Conservation (phyloP, 2,113 vertebrate genomes). For the Cyanoliseus patagonus region DNA sequence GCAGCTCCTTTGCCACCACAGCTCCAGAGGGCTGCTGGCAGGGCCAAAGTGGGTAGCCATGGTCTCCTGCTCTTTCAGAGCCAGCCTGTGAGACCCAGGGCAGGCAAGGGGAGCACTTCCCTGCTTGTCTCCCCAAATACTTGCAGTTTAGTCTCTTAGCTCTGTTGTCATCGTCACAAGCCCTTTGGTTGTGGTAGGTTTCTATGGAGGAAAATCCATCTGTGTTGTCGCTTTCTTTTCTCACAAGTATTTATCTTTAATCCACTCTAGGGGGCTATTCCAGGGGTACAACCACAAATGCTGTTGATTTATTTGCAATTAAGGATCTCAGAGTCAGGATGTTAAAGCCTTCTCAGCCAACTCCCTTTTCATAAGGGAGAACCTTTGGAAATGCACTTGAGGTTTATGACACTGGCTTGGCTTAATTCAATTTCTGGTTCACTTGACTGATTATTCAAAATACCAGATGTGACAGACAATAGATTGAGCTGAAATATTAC, state of each 20-base stretch:
- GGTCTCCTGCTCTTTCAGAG: not conserved
- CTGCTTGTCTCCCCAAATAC: accelerated
- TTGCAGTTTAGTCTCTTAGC: not conserved
- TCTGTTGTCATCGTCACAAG: not conserved
- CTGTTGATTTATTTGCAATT: conserved; percentile 40
- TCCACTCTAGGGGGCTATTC: not conserved
- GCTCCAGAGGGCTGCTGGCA: not conserved
- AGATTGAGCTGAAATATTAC: conserved; percentile 20
- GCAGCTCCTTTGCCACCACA: not conserved
- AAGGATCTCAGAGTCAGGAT: not conserved
- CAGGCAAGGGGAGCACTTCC: not conserved
- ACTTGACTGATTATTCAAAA: conserved; percentile 62
- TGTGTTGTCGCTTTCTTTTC: not conserved
- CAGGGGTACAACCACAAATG: not conserved
- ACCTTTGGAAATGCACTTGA: conserved; percentile 53
- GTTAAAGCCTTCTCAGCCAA: not conserved
- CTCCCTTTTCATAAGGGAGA: not conserved
- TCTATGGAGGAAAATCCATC: not conserved
- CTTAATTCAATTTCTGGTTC: conserved; percentile 64
- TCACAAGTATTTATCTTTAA: conserved; percentile 16
- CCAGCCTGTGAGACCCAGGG: not conserved
- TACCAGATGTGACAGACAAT: conserved; percentile 24
- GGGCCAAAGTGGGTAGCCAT: not conserved
- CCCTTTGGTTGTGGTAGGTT: not conserved
- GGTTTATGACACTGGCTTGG: conserved; percentile 41